A percentile compares a stretch with the other conserved stretches of the same genome.
Conservation (phyloP, 2,797 vertebrate genomes). For the Aeoliscus strigatus region DNA sequence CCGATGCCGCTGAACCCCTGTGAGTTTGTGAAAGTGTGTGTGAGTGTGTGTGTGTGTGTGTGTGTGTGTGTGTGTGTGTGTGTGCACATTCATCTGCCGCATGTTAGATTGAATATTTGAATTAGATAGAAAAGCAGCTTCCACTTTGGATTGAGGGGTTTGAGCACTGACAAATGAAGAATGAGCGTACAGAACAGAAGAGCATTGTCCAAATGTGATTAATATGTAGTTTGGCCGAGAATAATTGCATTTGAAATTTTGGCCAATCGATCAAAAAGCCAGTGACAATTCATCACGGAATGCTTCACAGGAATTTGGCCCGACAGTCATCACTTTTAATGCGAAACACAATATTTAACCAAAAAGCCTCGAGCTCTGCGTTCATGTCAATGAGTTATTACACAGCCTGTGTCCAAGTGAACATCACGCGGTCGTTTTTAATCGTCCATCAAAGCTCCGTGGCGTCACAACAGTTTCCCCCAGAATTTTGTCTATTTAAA, state of each 20-base stretch:
- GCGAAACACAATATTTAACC: constrained; percentile 65
- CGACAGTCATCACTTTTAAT: constrained; percentile 67
- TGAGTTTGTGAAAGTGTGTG: constrained; percentile 14
- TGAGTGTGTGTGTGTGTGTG: constrained; percentile 6
- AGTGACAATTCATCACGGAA: constrained; percentile 56
- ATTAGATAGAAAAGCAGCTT: constrained; percentile 45
- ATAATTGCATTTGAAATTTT: constrained; percentile 70
- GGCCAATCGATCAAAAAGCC: constrained; percentile 68
- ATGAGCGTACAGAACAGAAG: no score
- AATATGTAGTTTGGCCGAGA: constrained; percentile 63
- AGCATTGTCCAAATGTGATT: constrained; percentile 65
- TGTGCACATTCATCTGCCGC: constrained; percentile 21
- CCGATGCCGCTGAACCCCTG: constrained; percentile 17
- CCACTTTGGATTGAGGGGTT: constrained; percentile 45
- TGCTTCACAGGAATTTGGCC: constrained; percentile 45
- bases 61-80: constrained; percentile 10
- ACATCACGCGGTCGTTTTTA: constrained; percentile 46
- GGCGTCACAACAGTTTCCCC: no score
- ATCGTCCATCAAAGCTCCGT: constrained; percentile 41
- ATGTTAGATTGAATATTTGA: constrained; percentile 54
- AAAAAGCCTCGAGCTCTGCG: constrained; percentile 47
- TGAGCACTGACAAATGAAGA: constrained; percentile 63
- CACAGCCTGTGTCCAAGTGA: constrained; percentile 25
- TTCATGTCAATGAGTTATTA: constrained; percentile 44
- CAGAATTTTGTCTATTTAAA: no score